Percentiles rank a stretch among this genome's conserved stretches.
These are phyloP conservation scores for Tenebrosternarchus preto DNA, from an alignment of 2,113 vertebrate species.

Conservation along the genomic window DNA sequence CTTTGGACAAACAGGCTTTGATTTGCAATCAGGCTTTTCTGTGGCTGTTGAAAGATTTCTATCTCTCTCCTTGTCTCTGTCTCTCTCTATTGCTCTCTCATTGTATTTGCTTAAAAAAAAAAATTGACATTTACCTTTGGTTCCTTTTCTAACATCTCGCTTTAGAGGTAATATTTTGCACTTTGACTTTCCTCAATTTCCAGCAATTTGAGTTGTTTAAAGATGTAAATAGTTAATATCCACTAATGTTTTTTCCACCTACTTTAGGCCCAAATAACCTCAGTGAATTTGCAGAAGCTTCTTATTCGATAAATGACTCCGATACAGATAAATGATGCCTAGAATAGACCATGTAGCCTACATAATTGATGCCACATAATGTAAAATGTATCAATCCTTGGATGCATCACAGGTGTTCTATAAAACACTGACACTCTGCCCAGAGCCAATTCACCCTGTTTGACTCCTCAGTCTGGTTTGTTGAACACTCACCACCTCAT, in stretches of 20 bases:
- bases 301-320: constrained; percentile 15
- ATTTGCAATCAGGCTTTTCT: constrained; percentile 56
- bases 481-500: constrained; percentile 32
- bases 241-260: not conserved
- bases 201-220: not conserved
- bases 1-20: constrained; percentile 49
- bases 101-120: constrained; percentile 1
- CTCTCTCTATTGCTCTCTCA: constrained; percentile 32
- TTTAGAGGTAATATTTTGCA: not conserved
- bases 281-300: not conserved
- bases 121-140: not conserved
- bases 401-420: constrained; percentile 19
- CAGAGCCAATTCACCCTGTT: constrained; percentile 12
- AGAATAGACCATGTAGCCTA: constrained; percentile 38
- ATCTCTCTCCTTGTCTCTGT: constrained; percentile 52
- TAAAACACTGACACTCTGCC: constrained; percentile 24
- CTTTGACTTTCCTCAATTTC: not conserved
- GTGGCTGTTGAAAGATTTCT: constrained; percentile 24
- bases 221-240: constrained; percentile 1
- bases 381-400: constrained; percentile 37
- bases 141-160: not conserved
- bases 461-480: constrained; percentile 30
- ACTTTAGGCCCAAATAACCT: not conserved
- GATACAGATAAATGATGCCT: constrained; percentile 12
- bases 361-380: constrained; percentile 48